Evolutionary conservation across 2,888 invertebrate species (phyloP), one percentile per base, ranked within the genome.

Genomic region (Mycalesis mineus): DNA sequence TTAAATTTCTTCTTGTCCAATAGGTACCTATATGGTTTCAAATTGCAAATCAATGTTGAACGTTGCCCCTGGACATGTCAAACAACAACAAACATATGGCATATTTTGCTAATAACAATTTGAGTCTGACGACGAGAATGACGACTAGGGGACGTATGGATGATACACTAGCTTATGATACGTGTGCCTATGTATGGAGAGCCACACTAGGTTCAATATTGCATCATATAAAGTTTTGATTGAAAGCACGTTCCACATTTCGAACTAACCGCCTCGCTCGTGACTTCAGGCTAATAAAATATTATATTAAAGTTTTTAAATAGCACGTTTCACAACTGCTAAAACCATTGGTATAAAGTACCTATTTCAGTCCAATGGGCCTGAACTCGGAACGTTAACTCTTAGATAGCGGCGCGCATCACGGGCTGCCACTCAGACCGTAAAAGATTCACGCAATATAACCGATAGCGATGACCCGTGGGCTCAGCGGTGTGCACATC

Each of bases 401-500:
- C 29, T 29, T 4, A 45, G 45, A 45, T 14, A 13, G 29, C 28
- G 45, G 28, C 28, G 9, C 39, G 40, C 15, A 41, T 41, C 22
- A 14, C 7, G 45, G 22, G 9, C 45, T 45, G 3, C 45, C 31
- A 29, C 45, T 45, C 45, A 45, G 14, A 45, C 45, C 45, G 45
- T 45, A 45, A 29, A 45, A 44, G 29, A 45, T 29, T 45, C 45
- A 11, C 29, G 45, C 45, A 14, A 22, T 22, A 36, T 48, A 13
- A 33, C 17, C 17, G 48, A 48, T 33, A 36, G 48, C 22, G n/a
- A 7, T 51, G 40, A 47, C 55, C 40, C 29, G 6, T 17, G 17
- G 37, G 47, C 42, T 39, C 48, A 42, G 58, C 55, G 58, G 40
- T 52, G 52, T 53, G 39, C 33, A 36, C 37, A 13, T 14, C 37